Evolutionary conservation across 1,140 invertebrate species (phyloP).

Genomic region (Steinernema khuongi): DNA sequence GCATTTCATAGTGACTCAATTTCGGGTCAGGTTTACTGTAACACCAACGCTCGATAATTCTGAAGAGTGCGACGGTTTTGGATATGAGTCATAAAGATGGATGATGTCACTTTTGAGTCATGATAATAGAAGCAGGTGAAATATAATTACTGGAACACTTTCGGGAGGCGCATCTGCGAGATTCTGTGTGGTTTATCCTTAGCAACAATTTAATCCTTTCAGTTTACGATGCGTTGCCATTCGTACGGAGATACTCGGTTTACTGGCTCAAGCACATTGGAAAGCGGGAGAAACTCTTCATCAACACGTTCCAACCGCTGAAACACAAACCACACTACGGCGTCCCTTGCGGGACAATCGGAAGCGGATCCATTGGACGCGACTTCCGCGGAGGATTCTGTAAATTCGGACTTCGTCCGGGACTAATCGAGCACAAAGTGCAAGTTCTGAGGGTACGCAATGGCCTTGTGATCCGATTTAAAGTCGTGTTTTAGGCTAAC

Average conservation of each 20-base stretch:
- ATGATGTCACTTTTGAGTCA: too few species aligned
- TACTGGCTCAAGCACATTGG: constrained; percentile 44
- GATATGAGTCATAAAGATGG: neutral
- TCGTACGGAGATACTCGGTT: constrained; percentile 43
- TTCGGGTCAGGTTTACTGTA: neutral
- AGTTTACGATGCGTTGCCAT: constrained; percentile 51
- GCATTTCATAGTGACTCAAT: too few species aligned
- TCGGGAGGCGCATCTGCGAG: neutral
- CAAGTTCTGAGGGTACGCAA: constrained; percentile 59
- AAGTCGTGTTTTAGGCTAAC: constrained; percentile 36
- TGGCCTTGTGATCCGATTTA: neutral
- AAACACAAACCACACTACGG: constrained; percentile 51
- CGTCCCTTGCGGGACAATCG: constrained; percentile 83
- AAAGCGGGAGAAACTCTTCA: constrained; percentile 44
- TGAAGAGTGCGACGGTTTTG: neutral
- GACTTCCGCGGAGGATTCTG: constrained; percentile 88
- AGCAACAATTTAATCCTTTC: constrained; percentile 32
- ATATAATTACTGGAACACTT: neutral
- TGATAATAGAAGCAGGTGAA: neutral
- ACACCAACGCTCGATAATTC: neutral
- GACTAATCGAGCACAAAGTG: constrained; percentile 76
- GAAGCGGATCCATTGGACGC: constrained; percentile 78
- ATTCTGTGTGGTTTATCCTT: constrained; percentile 2
- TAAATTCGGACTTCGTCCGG: constrained; percentile 78
- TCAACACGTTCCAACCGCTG: constrained; percentile 48